phyloP scores from a whole-genome alignment of 92 coral and sea anemone genomes.

The Phenganax stokvisi region DNA sequence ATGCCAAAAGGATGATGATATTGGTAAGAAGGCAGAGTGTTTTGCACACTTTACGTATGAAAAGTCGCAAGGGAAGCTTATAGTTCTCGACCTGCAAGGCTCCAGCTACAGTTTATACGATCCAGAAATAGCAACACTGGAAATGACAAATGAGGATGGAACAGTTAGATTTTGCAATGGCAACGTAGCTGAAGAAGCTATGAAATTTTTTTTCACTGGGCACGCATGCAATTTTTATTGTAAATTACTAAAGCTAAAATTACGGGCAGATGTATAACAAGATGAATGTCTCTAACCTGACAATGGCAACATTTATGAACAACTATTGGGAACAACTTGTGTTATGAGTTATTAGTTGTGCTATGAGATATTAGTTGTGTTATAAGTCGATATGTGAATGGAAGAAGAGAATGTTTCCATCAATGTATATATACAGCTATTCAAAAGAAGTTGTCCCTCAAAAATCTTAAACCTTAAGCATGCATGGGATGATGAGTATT shows the following conservation, averaged over 20 bases:
- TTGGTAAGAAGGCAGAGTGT: slow-evolving; percentile 51
- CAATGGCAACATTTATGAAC: too few species aligned
- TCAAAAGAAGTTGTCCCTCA: too few species aligned
- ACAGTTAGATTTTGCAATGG: slow-evolving; percentile 14
- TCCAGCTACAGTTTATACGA: slow-evolving; percentile 50
- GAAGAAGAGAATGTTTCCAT: too few species aligned
- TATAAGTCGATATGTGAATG: too few species aligned
- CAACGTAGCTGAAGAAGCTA: slow-evolving; percentile 11
- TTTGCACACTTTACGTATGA: slow-evolving; percentile 47
- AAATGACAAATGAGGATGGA: slow-evolving; percentile 42
- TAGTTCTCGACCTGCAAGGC: slow-evolving; percentile 48
- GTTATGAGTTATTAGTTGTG: too few species aligned
- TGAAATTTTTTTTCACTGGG: not conserved
- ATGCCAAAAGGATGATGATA: slow-evolving; percentile 44
- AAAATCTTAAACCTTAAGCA: too few species aligned
- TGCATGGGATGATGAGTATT: too few species aligned
- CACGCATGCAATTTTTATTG: slow-evolving; percentile 1
- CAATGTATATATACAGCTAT: too few species aligned
- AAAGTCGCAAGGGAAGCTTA: slow-evolving; percentile 46
- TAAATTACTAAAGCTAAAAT: not conserved
- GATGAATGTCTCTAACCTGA: too few species aligned
- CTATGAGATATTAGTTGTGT: too few species aligned
- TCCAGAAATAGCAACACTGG: slow-evolving; percentile 52
- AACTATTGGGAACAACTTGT: too few species aligned
- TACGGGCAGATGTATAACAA: not conserved